Conservation (phyloP, 1,140 invertebrate species). For the Drosophila paulistorum region DNA sequence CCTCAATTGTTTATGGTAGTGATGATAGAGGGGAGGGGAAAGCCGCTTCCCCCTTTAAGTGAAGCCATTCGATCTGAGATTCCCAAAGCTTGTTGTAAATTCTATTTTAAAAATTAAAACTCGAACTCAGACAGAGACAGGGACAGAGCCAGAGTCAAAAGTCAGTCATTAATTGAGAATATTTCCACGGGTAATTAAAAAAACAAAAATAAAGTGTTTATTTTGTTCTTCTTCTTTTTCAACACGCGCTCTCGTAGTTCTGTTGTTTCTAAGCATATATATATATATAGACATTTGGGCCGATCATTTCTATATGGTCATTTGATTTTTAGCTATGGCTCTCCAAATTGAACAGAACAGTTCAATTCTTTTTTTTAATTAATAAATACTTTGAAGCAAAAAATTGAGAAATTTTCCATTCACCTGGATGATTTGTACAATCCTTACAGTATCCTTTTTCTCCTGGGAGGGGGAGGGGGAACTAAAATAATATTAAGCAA, state of each 20-base stretch:
- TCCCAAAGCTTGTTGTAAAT: slow-evolving; percentile 1
- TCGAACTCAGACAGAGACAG: not conserved
- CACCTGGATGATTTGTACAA: too few species aligned
- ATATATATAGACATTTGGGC: not conserved
- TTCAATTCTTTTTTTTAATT: too few species aligned
- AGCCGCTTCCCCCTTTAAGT: too few species aligned
- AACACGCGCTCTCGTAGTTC: not conserved
- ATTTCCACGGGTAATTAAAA: slow-evolving; percentile 5
- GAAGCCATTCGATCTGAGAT: not conserved
- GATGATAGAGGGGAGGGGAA: not conserved
- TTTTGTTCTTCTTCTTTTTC: not conserved
- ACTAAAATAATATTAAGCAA: too few species aligned
- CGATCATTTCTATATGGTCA: not conserved
- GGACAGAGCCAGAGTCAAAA: not conserved
- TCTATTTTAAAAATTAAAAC: not conserved
- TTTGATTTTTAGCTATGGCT: too few species aligned
- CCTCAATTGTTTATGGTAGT: slow-evolving; percentile 2
- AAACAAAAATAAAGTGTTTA: not conserved
- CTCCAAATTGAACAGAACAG: too few species aligned
- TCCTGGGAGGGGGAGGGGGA: too few species aligned
- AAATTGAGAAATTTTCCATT: too few species aligned
- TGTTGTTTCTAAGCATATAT: not conserved
- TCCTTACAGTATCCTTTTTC: too few species aligned
- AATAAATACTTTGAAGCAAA: too few species aligned
- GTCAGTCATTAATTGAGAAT: slow-evolving; percentile 12